phyloP scores from a whole-genome alignment of 1,140 invertebrate genomes.

The Drosophila fuyamai region DNA sequence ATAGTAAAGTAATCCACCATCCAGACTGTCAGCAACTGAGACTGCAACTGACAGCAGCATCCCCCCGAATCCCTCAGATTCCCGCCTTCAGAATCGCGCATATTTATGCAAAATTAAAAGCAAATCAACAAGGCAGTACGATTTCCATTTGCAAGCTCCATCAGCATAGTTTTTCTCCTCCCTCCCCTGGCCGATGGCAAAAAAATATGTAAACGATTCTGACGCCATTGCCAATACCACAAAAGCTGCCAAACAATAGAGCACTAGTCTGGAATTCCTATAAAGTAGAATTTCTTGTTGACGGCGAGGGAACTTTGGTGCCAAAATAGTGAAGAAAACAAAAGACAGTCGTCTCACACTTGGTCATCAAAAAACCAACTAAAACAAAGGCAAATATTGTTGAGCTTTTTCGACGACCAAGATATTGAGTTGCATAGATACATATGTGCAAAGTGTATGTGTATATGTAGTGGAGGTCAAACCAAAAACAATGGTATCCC shows the following conservation, averaged over 20 bases:
- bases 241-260: conserved; percentile 59
- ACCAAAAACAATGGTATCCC: conserved; percentile 6
- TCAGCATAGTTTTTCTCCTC: conserved; percentile 49
- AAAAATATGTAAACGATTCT: conserved; percentile 64
- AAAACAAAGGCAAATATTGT: conserved; percentile 67
- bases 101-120: conserved; percentile 81
- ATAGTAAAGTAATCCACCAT: conserved; percentile 42
- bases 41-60: conserved; percentile 64
- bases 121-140: conserved; percentile 71
- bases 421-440: conserved; percentile 56
- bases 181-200: conserved; percentile 7
- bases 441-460: background rate
- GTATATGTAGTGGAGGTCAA: conserved; percentile 6
- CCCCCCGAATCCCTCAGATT: background rate
- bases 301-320: conserved; percentile 43
- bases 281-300: conserved; percentile 61
- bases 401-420: conserved; percentile 11
- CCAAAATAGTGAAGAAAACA: conserved; percentile 58
- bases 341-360: conserved; percentile 47
- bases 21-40: conserved; percentile 56
- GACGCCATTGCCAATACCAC: conserved; percentile 56
- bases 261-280: conserved; percentile 63
- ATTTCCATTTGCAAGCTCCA: conserved; percentile 50
- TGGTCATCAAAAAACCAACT: conserved; percentile 4
- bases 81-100: conserved; percentile 39